These are phyloP conservation scores for Anguilla obscura DNA, from an alignment of 2,797 vertebrate genomes.

Conservation along the genomic window DNA sequence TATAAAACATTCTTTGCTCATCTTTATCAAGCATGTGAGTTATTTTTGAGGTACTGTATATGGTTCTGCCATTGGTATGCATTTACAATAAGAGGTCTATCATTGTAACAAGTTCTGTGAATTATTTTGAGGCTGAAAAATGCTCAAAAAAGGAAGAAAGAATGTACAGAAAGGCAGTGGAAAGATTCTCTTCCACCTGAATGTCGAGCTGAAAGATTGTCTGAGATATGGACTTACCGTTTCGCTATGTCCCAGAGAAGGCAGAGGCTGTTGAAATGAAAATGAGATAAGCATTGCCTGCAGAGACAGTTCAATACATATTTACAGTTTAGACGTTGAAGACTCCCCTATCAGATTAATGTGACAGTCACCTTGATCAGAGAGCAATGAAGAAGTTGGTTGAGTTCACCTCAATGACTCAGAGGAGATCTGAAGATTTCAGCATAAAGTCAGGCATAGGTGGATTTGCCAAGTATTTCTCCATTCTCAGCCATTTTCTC, in stretches of 20 bases:
- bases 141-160: neutral
- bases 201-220: neutral
- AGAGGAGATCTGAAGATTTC: conserved; percentile 20
- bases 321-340: conserved; percentile 50
- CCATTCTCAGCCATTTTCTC: conserved; percentile 2
- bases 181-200: neutral
- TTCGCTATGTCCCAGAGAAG: conserved; percentile 33
- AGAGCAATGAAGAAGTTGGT: conserved; percentile 27
- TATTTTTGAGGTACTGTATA: neutral
- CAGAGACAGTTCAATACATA: conserved; percentile 45
- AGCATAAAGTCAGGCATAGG: conserved; percentile 48
- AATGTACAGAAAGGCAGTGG: neutral
- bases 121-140: neutral
- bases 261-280: conserved; percentile 28
- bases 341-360: conserved; percentile 31
- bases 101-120: neutral
- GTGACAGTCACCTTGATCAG: conserved; percentile 27
- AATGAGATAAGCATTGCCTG: conserved; percentile 48
- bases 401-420: conserved; percentile 43
- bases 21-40: neutral
- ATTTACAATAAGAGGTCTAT: neutral
- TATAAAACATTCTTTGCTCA: neutral
- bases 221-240: neutral
- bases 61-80: neutral
- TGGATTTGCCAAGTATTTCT: conserved; percentile 51